Conservation (phyloP, 2,888 invertebrate species). For the Timandra comae region DNA sequence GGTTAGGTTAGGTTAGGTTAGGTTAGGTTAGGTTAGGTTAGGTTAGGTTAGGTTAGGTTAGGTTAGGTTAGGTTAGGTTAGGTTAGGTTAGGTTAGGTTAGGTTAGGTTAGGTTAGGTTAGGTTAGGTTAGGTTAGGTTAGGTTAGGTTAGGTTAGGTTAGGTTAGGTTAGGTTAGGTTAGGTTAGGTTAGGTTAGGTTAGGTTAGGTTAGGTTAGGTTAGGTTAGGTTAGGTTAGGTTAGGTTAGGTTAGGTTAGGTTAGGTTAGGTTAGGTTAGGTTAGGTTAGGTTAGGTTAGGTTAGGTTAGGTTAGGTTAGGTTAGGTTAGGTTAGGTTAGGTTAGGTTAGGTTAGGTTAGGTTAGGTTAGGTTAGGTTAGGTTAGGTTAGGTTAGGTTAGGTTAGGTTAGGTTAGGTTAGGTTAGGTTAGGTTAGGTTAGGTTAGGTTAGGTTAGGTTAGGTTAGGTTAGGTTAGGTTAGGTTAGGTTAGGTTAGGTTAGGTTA, state of each 20-base stretch:
- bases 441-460: constrained; percentile 12
- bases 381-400: constrained; percentile 16
- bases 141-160: constrained; percentile 7
- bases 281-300: constrained; percentile 11
- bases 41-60: constrained; percentile 13
- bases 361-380: constrained; percentile 17
- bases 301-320: constrained; percentile 15
- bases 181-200: constrained; percentile 8
- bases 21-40: constrained; percentile 14
- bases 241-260: constrained; percentile 4
- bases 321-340: constrained; percentile 16
- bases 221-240: constrained; percentile 3
- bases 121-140: constrained; percentile 23
- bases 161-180: constrained; percentile 10
- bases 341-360: constrained; percentile 17
- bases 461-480: constrained; percentile 13
- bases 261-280: constrained; percentile 6
- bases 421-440: constrained; percentile 15
- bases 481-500: constrained; percentile 9
- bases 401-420: constrained; percentile 17
- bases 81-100: constrained; percentile 14
- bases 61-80: constrained; percentile 10
- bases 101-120: constrained; percentile 17
- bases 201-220: constrained; percentile 7
- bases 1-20: constrained; percentile 8